Base-by-base conservation (phyloP, 2,888 invertebrate species). In the Merodon equestris region DNA sequence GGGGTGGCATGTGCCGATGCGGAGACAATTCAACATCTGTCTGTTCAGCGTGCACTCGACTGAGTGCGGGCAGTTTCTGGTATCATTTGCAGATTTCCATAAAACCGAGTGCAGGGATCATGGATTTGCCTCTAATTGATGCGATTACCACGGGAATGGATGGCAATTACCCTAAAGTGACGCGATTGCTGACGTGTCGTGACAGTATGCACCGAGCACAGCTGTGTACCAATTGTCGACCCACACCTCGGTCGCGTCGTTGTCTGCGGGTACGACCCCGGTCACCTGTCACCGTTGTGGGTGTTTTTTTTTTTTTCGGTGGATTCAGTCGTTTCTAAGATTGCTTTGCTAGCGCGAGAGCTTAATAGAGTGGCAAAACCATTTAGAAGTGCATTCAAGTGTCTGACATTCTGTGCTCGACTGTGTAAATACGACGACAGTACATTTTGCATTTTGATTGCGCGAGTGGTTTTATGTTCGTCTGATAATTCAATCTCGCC, bases 1-100 rank as follows among this genome's bases (percentile, higher is more conserved):
- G n/a, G n/a, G n/a, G n/a, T n/a, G n/a, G n/a, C n/a, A n/a, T n/a
- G n/a, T n/a, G n/a, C n/a, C n/a, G n/a, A n/a, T n/a, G n/a, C n/a
- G n/a, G n/a, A n/a, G n/a, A n/a, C n/a, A n/a, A n/a, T 73, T 73
- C 44, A 77, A 53, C 73, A 68, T 42, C 67, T 73, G 73, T 68
- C 67, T 73, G 58, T 47, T 53, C 40, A n/a, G 3, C 5, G 12
- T 7, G 12, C 40, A 40, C 48, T 17, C n/a, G 56, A 47, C 12
- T 27, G 2, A n/a, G 60, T 57, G 60, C 19, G 40, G 70, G 60
- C 71, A 60, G 66, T 47, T n/a, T n/a, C n/a, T n/a, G n/a, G n/a
- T n/a, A n/a, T n/a, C n/a, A n/a, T n/a, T 57, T 67, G 61, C 57
- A 27, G 56, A 53, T 70, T 68, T 63, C 67, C 74, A 42, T 36